Base-by-base conservation (phyloP, 1,140 invertebrate genomes). In the Drosophila parabipectinata region DNA sequence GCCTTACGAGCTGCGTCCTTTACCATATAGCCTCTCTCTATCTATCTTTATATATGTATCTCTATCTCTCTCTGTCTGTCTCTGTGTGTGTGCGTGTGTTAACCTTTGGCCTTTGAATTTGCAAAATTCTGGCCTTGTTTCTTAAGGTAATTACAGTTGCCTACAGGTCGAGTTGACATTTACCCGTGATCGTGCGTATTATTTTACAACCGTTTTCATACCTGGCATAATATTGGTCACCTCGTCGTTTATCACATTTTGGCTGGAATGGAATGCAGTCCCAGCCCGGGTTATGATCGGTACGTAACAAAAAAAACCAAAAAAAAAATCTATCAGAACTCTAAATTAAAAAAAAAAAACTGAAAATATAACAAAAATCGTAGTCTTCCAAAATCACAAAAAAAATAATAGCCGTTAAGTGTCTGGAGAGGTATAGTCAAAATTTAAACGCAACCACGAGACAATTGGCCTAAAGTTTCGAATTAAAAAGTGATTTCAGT, bases 201-300 rank as follows among this genome's bases (percentile, higher is more conserved):
- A 98, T 94, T 98, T 98, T 93, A 98, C 97, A 77, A 98, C 97
- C 81, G 97, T 98, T 92, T 98, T 98, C 93, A 98, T 98, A 93
- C 97, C 97, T 75, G 97, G 97, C 79, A 98, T 98, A 92, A 98
- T 98, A 93, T 94, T 98, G 92, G 97, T 98, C 80, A 98, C 97
- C 78, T 97, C 96, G 92, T 98, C 97, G 79, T 98, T 98, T 93
- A 97, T 97, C 90, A 96, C 95, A 62, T 92, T 91, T 94, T 98
- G 97, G 97, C 94, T 98, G 90, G 97, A 98, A 93, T 98, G 97
- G 97, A 98, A 98, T 93, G 97, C 97, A 69, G 97, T 98, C 78
- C 97, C 97, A 91, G 97, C 97, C 89, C 95, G 97, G 92, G 97
- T 98, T 79, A 97, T 97, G 96, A 97, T 97, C 94, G 96, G 96